These are phyloP conservation scores for Anhinga rufa DNA, from an alignment of 2,113 vertebrate genomes.

Conservation along the genomic window DNA sequence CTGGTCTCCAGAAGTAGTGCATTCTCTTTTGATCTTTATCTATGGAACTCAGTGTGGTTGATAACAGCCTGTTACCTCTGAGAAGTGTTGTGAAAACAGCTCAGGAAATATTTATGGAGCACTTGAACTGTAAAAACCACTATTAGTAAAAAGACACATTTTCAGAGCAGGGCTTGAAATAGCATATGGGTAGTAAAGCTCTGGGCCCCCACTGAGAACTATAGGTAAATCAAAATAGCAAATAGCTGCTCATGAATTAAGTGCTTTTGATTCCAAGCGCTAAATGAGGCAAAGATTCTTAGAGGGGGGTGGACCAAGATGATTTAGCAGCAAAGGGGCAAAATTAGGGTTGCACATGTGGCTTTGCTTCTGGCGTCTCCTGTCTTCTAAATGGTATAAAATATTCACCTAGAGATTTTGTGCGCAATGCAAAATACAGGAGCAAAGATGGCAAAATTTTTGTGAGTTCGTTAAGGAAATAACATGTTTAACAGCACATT, in stretches of 20 bases:
- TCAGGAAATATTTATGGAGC: neutral
- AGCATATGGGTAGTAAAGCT: neutral
- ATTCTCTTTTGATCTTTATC: neutral
- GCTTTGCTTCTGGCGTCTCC: neutral
- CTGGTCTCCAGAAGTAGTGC: neutral
- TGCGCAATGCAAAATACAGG: neutral
- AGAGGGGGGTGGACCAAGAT: neutral
- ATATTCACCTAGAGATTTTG: neutral
- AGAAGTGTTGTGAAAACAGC: neutral
- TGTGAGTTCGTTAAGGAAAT: neutral
- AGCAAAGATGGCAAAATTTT: neutral
- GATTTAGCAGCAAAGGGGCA: neutral
- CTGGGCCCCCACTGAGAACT: neutral
- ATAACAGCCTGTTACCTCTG: neutral
- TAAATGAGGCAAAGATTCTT: neutral
- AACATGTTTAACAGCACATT: neutral
- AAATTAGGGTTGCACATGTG: neutral
- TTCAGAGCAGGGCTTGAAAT: neutral
- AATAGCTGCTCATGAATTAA: neutral
- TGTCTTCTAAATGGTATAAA: neutral
- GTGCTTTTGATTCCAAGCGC: neutral
- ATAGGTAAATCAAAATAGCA: neutral
- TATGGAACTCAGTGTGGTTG: neutral
- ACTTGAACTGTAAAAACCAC: neutral
- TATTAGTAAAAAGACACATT: neutral